Conservation (phyloP, 2,113 vertebrate species). For the Clinocottus analis region DNA sequence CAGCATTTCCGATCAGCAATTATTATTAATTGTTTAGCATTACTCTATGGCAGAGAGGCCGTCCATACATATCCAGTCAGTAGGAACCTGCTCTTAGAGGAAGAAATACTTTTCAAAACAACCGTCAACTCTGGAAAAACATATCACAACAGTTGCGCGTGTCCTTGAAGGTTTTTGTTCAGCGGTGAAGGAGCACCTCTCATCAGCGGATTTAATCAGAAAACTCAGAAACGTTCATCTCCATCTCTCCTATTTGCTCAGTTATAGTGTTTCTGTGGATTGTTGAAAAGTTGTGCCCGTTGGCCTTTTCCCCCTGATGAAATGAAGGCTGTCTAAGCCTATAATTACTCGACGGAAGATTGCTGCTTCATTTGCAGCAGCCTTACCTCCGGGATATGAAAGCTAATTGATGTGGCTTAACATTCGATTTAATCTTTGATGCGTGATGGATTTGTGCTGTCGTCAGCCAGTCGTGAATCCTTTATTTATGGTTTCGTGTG, state of each 20-base stretch:
- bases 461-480: conserved; percentile 11
- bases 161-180: background rate
- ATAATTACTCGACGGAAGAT: conserved; percentile 28
- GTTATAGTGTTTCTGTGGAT: conserved; percentile 2
- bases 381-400: conserved; percentile 48
- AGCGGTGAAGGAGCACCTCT: background rate
- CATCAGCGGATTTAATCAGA: background rate
- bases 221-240: background rate
- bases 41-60: background rate
- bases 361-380: conserved; percentile 6
- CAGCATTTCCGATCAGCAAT: background rate
- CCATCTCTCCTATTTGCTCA: background rate
- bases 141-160: background rate
- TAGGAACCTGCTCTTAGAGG: background rate
- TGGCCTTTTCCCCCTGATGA: conserved; percentile 11
- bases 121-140: background rate
- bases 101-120: background rate
- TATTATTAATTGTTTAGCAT: background rate
- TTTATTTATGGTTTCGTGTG: conserved; percentile 29
- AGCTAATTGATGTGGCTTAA: conserved; percentile 15
- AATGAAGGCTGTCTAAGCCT: conserved; percentile 3
- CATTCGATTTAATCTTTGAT: conserved; percentile 13
- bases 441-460: conserved; percentile 1
- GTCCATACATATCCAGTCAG: background rate
- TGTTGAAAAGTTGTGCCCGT: background rate